Base-by-base conservation (phyloP, 2,797 vertebrate species). In the Phrynocephalus vlangalii region DNA sequence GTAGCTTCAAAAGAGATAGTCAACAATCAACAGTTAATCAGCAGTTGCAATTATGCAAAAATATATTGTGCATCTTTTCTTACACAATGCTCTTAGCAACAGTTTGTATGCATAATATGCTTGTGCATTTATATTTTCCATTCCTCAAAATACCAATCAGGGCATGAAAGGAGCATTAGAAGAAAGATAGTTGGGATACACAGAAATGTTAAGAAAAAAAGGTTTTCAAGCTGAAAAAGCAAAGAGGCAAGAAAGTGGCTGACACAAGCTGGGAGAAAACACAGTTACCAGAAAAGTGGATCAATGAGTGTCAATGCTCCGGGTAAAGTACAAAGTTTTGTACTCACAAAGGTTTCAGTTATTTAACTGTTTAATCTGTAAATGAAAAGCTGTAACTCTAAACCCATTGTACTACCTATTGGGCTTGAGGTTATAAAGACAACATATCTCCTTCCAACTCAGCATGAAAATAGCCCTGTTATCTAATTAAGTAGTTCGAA, bases 141-240 rank as follows among this genome's bases (percentile, higher is more conserved):
- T 84, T 76, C 24, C 63, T 76, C 33, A 48, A 76, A 63, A 33
- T 56, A 33, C 33, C 56, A 84, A 56, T 56, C 83, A 84, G 33
- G 73, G 77, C 5, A 26, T 77, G 20, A 77, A 3, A 33, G 38
- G 38, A 85, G 38, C n/a, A 67, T 30, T 77, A 76, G 10, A 38
- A 85, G 33, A 66, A 76, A 85, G 76, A 66, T 22, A 77, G 56
- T 20, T 77, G 33, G 83, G 83, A 28, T 76, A 9, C 24, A 84
- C 60, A 77, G 60, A 77, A 83, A 56, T 56, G 28, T 33, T 63
- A 71, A 66, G 77, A 85, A 77, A 11, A 85, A 63, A 75, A 84
- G 11, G 13, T 26, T 84, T 52, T 84, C 71, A 84, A 33, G 11
- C 26, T 30, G 24, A 60, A 33, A 84, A 75, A 76, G 72, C 83